phyloP scores from a whole-genome alignment of 2,888 invertebrate genomes.

The Frankliniella fusca region DNA sequence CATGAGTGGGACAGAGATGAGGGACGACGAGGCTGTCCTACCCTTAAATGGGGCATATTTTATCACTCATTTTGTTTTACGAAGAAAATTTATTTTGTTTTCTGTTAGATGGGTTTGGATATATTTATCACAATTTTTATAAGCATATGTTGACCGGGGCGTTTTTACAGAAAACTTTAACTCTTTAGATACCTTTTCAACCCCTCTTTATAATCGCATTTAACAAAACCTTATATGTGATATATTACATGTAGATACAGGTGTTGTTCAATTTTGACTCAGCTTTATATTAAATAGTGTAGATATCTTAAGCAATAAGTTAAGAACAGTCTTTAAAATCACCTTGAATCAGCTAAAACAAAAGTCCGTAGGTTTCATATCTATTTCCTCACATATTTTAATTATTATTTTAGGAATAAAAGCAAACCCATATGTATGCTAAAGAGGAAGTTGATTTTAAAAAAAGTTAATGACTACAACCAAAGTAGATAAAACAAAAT shows the following conservation, averaged over 20 bases:
- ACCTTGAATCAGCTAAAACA: too few relatives aligned
- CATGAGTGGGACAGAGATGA: not conserved
- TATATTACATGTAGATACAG: too few relatives aligned
- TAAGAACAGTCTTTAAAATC: not conserved
- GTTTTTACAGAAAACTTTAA: not conserved
- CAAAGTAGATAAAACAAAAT: too few relatives aligned
- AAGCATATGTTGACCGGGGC: not conserved
- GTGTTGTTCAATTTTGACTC: not conserved
- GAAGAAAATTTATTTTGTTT: not conserved
- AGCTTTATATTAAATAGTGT: not conserved
- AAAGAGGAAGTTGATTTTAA: too few relatives aligned
- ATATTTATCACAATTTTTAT: not conserved
- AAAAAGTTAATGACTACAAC: too few relatives aligned
- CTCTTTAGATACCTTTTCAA: not conserved
- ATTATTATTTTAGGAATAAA: too few relatives aligned
- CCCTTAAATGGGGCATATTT: not conserved
- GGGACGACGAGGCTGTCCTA: not conserved
- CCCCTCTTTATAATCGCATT: not conserved
- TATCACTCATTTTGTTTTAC: not conserved
- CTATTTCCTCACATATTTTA: too few relatives aligned
- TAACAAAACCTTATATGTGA: not conserved
- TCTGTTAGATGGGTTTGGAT: not conserved
- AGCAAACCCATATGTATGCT: too few relatives aligned
- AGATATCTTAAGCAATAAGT: not conserved
- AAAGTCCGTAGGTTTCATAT: too few relatives aligned